Base-by-base conservation (phyloP, 2,888 invertebrate genomes). In the Leptothorax acervorum region DNA sequence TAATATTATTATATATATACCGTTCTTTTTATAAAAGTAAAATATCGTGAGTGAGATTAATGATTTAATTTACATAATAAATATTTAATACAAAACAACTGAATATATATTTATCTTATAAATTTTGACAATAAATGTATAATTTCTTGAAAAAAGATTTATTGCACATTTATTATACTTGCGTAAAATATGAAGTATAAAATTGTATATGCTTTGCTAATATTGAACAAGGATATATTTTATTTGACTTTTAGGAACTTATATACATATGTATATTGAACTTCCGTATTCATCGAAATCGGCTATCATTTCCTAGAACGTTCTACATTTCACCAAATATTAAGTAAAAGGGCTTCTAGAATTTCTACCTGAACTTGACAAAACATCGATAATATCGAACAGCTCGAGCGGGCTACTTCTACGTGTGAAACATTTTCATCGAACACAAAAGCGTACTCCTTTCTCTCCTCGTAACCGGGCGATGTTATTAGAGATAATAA, bases 401-500 rank as follows among this genome's bases (percentile, higher is more conserved):
- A 57, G 73, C 18, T 60, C 18, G 23, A 71, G 71, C 57, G 71
- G 42, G 60, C 60, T 73, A 60, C 60, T 79, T 79, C 79, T 28
- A 81, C 73, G 57, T 60, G 79, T 81, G 74, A 85, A 68, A 85
- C 79, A 86, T 83, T 88, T 86, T 62, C 73, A 79, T 62, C 23
- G 73, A 62, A 75, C 48, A 81, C 68, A 70, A 78, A 82, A 83
- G 84, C 71, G 31, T 70, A 81, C 57, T 62, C 76, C 83, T 84
- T 89, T 84, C 83, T 83, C 42, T 75, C 55, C 63, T 62, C 74
- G 74, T 76, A n/a, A 66, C 39, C 51, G 71, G 55, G 23, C 65
- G 88, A 91, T 94, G 93, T 94, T 94, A 93, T 94, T 94, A 93
- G 91, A 94, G 94, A 94, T 94, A 94, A 94, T 94, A 94, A 94